Conservation (phyloP, 2,797 vertebrate genomes). For the Rhinophrynus dorsalis region DNA sequence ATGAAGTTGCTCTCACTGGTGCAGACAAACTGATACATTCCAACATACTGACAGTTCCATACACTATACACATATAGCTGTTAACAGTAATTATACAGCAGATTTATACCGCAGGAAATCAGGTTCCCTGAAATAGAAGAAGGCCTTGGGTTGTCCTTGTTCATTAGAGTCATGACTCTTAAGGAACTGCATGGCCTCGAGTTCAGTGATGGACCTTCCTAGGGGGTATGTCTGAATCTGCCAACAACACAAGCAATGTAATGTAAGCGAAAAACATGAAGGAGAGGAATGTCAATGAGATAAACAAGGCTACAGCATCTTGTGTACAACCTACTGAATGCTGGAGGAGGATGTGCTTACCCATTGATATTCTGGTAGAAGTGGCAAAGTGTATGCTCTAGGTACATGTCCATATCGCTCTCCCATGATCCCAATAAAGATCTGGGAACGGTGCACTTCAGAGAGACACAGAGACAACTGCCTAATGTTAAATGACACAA, state of each 20-base stretch:
- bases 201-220: constrained; percentile 82
- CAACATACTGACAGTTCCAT: no score
- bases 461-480: constrained; percentile 78
- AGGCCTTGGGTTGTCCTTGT: constrained; percentile 59
- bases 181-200: constrained; percentile 85
- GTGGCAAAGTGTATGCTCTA: constrained; percentile 69
- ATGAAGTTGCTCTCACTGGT: no score
- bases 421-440: constrained; percentile 81
- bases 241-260: background rate
- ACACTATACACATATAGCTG: no score
- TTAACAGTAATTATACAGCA: background rate
- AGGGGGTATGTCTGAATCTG: constrained; percentile 73
- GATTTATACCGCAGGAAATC: constrained; percentile 66
- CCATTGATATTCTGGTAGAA: constrained; percentile 81
- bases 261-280: background rate
- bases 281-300: background rate
- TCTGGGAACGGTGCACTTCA: constrained; percentile 81
- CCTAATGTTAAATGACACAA: constrained; percentile 40
- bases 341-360: constrained; percentile 62
- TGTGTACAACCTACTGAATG: background rate
- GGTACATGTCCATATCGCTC: constrained; percentile 80
- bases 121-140: constrained; percentile 81
- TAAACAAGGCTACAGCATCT: background rate
- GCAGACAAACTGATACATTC: no score
- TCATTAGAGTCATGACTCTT: constrained; percentile 53